Base-by-base conservation (phyloP, 2,888 invertebrate genomes). In the Aricia artaxerxes region DNA sequence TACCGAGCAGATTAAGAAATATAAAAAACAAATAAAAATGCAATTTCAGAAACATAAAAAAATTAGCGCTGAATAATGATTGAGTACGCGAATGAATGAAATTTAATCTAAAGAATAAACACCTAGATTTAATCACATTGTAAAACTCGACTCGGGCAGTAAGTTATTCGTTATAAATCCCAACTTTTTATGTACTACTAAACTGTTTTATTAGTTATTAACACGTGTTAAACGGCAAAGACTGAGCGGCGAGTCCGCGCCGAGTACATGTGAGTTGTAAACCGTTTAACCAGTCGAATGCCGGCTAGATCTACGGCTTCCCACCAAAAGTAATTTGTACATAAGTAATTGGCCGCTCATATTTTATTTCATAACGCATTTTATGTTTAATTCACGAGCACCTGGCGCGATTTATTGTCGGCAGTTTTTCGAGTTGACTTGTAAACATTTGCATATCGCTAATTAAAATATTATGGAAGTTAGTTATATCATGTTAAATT, bases 161-260 rank as follows among this genome's bases (percentile, higher is more conserved):
- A 89, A 87, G 89, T 90, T 91, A 90, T 91, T 89, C 90, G 91
- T 90, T 92, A 91, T 94, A 93, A 94, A 94, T 94, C 93, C 92
- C 88, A 88, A 90, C 91, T 92, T 94, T 94, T 94, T 93, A 94
- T 93, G 93, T 90, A 90, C 93, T 92, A 93, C 92, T 93, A 94
- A 93, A 87, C 87, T 82, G 86, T 93, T 94, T 94, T 94, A 94
- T 94, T 93, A 91, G 92, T 91, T 93, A 94, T 94, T 94, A 94
- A 94, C 93, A 94, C 92, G 87, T 94, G 92, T 92, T 92, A 88
- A 91, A 91, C 87, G 89, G 86, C 86, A 90, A 89, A 92, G 89
- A 90, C 91, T 92, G 89, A 93, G 92, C 92, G 92, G 57, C 16
- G 92, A 88, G 91, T 92, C 92, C 91, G 38, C 69, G 69, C 35